Conservation (phyloP, 2,888 invertebrate genomes). For the Chirona hameri region DNA sequence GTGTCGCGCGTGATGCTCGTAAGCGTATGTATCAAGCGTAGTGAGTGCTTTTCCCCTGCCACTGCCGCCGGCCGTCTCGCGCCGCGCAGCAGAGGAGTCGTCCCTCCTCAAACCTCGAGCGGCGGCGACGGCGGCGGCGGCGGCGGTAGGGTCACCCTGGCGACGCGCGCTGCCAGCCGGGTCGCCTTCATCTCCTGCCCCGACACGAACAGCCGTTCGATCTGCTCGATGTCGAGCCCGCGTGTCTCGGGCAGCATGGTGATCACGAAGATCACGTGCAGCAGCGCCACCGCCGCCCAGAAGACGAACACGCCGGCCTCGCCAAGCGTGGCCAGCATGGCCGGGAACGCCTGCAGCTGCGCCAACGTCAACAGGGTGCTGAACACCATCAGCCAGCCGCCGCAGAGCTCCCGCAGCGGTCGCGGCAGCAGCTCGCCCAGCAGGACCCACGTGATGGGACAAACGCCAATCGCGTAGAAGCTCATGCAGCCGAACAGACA, state of each 20-base stretch:
- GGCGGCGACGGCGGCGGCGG: neutral
- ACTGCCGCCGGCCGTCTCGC: neutral
- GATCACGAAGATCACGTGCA: neutral
- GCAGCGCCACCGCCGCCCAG: neutral
- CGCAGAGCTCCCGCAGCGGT: conserved; percentile 34
- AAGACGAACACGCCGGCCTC: neutral
- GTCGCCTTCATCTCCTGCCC: neutral
- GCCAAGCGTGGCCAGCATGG: neutral
- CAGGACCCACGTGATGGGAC: conserved; percentile 39
- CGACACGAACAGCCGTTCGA: conserved; percentile 1
- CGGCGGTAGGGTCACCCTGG: neutral
- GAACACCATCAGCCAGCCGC: neutral
- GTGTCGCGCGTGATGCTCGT: too few relatives aligned
- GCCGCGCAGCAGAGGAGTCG: neutral
- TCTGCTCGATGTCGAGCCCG: neutral
- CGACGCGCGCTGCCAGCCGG: neutral
- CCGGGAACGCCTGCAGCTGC: neutral
- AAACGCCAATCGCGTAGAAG: conserved; percentile 38
- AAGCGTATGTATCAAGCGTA: neutral
- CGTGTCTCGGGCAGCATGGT: neutral
- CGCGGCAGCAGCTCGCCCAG: conserved; percentile 39
- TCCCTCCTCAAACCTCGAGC: neutral
- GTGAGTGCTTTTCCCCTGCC: neutral
- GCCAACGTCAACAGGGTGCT: neutral
- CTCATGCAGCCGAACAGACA: conserved; percentile 43